Base-by-base conservation (phyloP, 23 tunicate species). In the Phallusia fumigata region DNA sequence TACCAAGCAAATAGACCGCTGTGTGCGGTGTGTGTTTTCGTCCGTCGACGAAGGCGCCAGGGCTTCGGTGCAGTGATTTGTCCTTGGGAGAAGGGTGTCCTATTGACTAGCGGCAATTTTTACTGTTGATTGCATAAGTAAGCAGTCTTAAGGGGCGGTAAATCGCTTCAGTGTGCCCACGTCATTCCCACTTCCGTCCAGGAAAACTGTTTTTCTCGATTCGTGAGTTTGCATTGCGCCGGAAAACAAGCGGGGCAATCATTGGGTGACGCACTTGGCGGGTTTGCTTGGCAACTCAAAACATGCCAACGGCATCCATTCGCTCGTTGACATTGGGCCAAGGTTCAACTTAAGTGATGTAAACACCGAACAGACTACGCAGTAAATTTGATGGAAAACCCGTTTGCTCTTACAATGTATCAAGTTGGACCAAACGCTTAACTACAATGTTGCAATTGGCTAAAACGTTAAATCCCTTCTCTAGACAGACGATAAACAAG, bases 401-500 rank as follows among this genome's bases (percentile, higher is more conserved):
- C 47, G 47, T 40, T 40, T 3, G 10, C 47, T 40, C 47, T 3
- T 40, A 10, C 69, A 21, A 16, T 16, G 69, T 58, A 58, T 58
- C 69, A 58, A 1, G 69, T 58, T 22, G 15, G 3, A 58, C 26
- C 69, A 6, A 58, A 21, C 2, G 26, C 69, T 21, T 6, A 22
- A 24, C 28, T 58, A 58, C 26, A 58, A 58, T 58, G 26, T 6
- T 24, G 3, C 28, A 22, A 58, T 58, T 5, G 69, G 28, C 3
- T 22, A 6, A 24, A 58, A 16, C 69, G 26, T 58, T 13, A 58
- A 58, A 58, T 58, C 69, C 69, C 69, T 24, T 3, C 16, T 58
- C 69, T 16, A 58, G 69, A 58, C 69, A 58, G 69, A 58, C 69
- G 28, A 58, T 58, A 58, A 58, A 58, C 69, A 58, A 58, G 16